Conservation (phyloP, 64 coral and sea anemone species). For the Trachythela sp. region DNA sequence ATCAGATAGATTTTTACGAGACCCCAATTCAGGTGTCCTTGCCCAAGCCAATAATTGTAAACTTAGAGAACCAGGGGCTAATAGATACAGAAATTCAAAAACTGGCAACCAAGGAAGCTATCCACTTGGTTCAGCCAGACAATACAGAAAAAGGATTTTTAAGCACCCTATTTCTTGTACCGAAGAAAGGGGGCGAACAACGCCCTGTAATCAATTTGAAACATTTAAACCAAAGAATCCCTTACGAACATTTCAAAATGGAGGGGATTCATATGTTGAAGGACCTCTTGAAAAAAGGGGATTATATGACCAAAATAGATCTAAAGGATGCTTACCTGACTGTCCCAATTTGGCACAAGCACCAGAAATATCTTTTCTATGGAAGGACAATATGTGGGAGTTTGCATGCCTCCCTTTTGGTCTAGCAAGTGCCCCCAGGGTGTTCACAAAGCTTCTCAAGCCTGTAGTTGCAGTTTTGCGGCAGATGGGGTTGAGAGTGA, state of each 20-base stretch:
- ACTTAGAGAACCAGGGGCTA: not conserved
- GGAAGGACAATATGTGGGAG: constrained; percentile 19
- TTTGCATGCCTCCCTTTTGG: constrained; percentile 50
- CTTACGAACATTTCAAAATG: constrained; percentile 15
- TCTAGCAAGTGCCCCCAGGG: not conserved
- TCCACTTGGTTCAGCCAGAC: not conserved
- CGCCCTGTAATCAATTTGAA: constrained; percentile 12
- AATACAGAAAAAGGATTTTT: not conserved
- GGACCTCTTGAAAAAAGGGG: not conserved
- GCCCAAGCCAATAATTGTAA: not conserved
- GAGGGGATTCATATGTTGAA: not conserved
- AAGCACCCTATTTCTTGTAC: constrained; percentile 16
- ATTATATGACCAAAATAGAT: not conserved
- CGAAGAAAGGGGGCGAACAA: not conserved
- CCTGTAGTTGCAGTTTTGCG: constrained; percentile 31
- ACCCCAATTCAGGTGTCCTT: not conserved
- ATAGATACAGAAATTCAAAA: not conserved
- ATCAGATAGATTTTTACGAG: not conserved
- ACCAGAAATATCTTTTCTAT: constrained; percentile 20
- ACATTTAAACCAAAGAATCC: not conserved
- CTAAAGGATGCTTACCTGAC: constrained; percentile 5
- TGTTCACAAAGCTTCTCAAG: not conserved
- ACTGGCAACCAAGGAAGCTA: not conserved
- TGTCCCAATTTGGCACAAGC: constrained; percentile 17
- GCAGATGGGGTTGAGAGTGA: constrained; percentile 13